Evolutionary conservation across 2,113 vertebrate species (phyloP).

Genomic region (Agapornis roseicollis): DNA sequence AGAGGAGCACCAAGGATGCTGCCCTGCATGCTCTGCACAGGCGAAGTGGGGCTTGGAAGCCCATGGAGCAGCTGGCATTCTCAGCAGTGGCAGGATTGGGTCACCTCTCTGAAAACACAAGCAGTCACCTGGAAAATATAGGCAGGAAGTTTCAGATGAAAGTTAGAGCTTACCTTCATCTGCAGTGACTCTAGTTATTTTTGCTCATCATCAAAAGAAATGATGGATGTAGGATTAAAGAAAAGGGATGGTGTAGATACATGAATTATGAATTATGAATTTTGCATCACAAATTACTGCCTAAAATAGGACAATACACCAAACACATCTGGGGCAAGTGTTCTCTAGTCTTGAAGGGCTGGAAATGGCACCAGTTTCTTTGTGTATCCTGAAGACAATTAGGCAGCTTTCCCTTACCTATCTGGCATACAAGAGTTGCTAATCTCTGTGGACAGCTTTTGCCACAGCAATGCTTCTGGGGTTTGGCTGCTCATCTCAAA

Average conservation of each 20-base stretch:
- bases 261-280: constrained; percentile 55
- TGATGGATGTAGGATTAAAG: constrained; percentile 23
- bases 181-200: constrained; percentile 12
- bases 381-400: neutral
- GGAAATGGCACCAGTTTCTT: neutral
- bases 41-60: neutral
- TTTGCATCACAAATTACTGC: constrained; percentile 13
- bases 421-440: neutral
- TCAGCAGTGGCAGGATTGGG: neutral
- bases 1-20: neutral
- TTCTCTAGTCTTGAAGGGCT: neutral
- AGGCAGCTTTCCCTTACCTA: neutral
- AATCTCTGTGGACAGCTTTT: neutral
- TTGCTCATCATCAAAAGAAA: constrained; percentile 26
- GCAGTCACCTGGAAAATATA: neutral
- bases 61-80: neutral
- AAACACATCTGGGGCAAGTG: constrained; percentile 5
- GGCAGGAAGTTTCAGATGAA: neutral
- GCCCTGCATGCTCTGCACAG: rapidly evolving
- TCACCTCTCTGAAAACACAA: neutral
- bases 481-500: neutral
- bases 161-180: neutral
- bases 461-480: neutral
- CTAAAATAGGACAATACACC: neutral
- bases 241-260: neutral